Conservation (phyloP, 2,113 vertebrate species). For the Phoxinus phoxinus region DNA sequence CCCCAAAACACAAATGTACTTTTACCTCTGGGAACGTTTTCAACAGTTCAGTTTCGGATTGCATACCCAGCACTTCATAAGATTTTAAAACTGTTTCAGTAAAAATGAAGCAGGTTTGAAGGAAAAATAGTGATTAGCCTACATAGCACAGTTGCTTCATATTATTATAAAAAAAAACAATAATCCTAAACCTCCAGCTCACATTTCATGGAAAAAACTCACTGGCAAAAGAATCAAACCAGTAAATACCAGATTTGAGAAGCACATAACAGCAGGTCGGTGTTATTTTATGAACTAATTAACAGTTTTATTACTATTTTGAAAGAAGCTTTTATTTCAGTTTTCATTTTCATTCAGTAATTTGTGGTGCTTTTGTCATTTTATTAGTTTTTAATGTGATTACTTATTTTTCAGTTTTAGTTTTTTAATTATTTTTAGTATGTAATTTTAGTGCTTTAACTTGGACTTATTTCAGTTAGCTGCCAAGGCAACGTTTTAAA, state of each 20-base stretch:
- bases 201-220: conserved; percentile 1
- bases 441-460: background rate
- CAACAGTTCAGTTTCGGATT: background rate
- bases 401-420: background rate
- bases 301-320: background rate
- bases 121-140: background rate
- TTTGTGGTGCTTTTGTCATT: background rate
- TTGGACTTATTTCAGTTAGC: background rate
- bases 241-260: background rate
- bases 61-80: background rate
- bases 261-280: background rate
- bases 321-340: background rate
- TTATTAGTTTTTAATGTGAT: no score
- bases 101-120: conserved; percentile 15
- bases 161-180: background rate
- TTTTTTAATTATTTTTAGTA: background rate
- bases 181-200: conserved; percentile 11
- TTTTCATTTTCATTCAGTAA: background rate
- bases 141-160: background rate
- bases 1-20: conserved; percentile 3
- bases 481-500: no score
- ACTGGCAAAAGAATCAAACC: conserved; percentile 8
- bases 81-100: background rate
- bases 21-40: background rate
- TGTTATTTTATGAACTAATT: background rate